A percentile compares a stretch with the other conserved stretches of the same genome.
Conservation (phyloP, 2,888 invertebrate genomes). For the Scrobipalpa atriplicella region DNA sequence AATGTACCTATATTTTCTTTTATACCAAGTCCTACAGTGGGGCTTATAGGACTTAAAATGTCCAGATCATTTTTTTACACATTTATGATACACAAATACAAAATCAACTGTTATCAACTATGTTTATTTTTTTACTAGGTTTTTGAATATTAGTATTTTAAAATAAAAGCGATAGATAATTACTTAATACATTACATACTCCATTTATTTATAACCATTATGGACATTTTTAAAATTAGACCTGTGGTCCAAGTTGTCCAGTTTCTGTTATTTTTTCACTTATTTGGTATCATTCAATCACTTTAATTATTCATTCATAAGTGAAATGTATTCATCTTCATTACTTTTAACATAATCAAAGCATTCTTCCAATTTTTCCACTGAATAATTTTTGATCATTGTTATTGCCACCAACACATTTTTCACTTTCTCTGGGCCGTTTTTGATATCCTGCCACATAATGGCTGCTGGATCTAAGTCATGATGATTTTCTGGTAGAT, state of each 20-base stretch:
- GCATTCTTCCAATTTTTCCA: constrained; percentile 23
- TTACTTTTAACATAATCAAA: constrained; percentile 21
- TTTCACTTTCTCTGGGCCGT: neutral
- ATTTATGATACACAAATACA: no score
- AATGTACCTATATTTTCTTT: no score
- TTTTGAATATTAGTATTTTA: no score
- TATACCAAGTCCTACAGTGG: no score
- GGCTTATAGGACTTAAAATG: no score
- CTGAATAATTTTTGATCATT: constrained; percentile 14
- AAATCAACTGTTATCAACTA: no score
- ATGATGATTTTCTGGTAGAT: constrained; percentile 21
- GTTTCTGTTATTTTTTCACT: neutral
- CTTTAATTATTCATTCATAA: constrained; percentile 15
- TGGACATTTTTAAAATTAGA: no score
- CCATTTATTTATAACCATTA: no score
- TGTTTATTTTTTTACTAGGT: no score
- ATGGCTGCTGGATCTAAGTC: constrained; percentile 25
- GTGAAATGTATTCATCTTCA: constrained; percentile 27
- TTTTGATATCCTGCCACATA: constrained; percentile 23
- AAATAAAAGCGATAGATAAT: neutral
- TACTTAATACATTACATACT: no score
- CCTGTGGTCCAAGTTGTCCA: no score
- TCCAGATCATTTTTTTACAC: no score
- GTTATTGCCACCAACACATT: neutral
- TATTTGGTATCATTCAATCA: neutral